phyloP scores from a whole-genome alignment of 2,888 invertebrate genomes.

The Chelonus formosanus region DNA sequence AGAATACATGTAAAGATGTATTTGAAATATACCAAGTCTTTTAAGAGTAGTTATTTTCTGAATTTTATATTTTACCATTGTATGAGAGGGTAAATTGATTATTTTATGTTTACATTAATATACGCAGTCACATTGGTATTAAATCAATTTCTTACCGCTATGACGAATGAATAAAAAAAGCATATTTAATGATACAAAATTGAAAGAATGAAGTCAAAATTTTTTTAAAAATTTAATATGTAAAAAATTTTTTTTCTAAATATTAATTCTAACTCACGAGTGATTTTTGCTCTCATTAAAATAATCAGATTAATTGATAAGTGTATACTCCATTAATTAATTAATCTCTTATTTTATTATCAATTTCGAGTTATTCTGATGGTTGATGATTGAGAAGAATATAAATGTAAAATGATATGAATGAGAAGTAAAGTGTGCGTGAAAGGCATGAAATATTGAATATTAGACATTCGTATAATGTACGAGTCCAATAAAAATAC shows the following conservation, averaged over 20 bases:
- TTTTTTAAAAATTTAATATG: no score
- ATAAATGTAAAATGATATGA: slow-evolving; percentile 14
- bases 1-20: slow-evolving; percentile 27
- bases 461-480: slow-evolving; percentile 28
- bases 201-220: no score
- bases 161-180: no score
- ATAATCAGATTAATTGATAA: slow-evolving; percentile 23
- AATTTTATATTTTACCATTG: slow-evolving; percentile 59
- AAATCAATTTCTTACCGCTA: no score
- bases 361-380: slow-evolving; percentile 1
- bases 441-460: background rate
- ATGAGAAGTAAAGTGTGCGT: background rate
- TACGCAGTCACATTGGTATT: no score
- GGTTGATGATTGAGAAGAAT: background rate
- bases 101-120: background rate
- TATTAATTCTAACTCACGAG: slow-evolving; percentile 9
- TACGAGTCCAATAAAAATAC: slow-evolving; percentile 42
- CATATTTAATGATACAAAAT: no score
- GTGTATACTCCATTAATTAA: slow-evolving; percentile 31
- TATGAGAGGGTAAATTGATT: background rate
- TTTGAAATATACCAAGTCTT: slow-evolving; percentile 47
- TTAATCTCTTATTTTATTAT: slow-evolving; percentile 28
- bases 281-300: background rate
- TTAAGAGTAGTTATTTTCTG: slow-evolving; percentile 57
- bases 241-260: no score